Evolutionary conservation across 1,140 invertebrate species (phyloP).

Genomic region (Anastrepha obliqua): DNA sequence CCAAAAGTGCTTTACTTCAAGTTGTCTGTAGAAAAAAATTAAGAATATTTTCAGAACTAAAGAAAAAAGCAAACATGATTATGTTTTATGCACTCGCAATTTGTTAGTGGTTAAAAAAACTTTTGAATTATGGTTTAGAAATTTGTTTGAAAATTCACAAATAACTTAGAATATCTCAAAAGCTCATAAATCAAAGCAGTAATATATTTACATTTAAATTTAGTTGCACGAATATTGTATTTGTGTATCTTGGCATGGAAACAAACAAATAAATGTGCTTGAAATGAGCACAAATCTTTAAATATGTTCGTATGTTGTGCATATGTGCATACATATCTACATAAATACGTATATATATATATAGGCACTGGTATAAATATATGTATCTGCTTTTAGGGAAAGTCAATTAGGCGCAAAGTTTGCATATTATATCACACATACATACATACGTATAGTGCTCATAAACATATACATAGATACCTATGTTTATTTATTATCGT

Average conservation of each 20-base stretch:
- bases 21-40: no score
- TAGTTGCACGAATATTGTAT: background rate
- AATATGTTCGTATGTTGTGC: background rate
- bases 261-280: constrained; percentile 8
- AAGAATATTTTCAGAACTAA: no score
- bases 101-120: no score
- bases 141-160: background rate
- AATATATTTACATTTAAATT: background rate
- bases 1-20: no score
- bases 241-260: background rate
- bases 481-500: background rate
- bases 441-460: no score
- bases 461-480: no score
- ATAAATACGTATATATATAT: background rate
- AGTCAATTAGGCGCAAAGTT: background rate
- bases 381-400: background rate
- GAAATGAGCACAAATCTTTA: background rate
- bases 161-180: background rate
- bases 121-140: no score
- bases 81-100: no score
- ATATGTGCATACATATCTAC: background rate
- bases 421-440: no score
- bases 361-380: no score
- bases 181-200: background rate
- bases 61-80: no score